Conservation (phyloP, 2,888 invertebrate species). For the Xanthorhoe spadicearia region DNA sequence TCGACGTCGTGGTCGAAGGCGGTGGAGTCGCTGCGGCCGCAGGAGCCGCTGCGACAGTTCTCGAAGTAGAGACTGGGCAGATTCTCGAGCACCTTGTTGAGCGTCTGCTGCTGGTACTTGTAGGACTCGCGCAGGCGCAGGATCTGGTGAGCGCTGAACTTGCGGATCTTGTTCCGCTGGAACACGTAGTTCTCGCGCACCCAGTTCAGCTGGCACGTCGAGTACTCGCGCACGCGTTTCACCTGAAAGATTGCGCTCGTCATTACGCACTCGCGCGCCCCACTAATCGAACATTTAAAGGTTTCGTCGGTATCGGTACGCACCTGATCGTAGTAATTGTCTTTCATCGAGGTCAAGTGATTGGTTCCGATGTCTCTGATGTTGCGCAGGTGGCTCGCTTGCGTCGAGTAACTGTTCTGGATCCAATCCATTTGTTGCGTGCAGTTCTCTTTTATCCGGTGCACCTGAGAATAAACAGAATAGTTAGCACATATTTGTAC, state of each 20-base stretch:
- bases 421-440: slow-evolving; percentile 97
- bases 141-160: slow-evolving; percentile 97
- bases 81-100: slow-evolving; percentile 97
- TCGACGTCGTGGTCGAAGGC: slow-evolving; percentile 88
- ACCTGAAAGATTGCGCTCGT: slow-evolving; percentile 84
- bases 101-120: slow-evolving; percentile 97
- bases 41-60: slow-evolving; percentile 94
- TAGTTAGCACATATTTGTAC: slow-evolving; percentile 1
- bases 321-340: slow-evolving; percentile 96
- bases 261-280: slow-evolving; percentile 30
- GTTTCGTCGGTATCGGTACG: slow-evolving; percentile 21
- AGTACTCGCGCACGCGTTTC: slow-evolving; percentile 95
- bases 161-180: slow-evolving; percentile 96
- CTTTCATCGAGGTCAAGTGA: slow-evolving; percentile 93
- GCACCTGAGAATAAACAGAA: slow-evolving; percentile 84
- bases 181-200: slow-evolving; percentile 97
- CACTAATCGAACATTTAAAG: background rate
- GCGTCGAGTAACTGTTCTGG: slow-evolving; percentile 94
- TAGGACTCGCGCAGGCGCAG: slow-evolving; percentile 95
- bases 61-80: slow-evolving; percentile 95
- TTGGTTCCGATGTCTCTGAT: slow-evolving; percentile 96
- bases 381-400: slow-evolving; percentile 93
- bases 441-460: slow-evolving; percentile 96
- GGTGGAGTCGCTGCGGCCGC: slow-evolving; percentile 90
- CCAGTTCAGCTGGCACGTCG: slow-evolving; percentile 95